Evolutionary conservation across 2,797 vertebrate species (phyloP).

Genomic region (Gymnodraco acuticeps): DNA sequence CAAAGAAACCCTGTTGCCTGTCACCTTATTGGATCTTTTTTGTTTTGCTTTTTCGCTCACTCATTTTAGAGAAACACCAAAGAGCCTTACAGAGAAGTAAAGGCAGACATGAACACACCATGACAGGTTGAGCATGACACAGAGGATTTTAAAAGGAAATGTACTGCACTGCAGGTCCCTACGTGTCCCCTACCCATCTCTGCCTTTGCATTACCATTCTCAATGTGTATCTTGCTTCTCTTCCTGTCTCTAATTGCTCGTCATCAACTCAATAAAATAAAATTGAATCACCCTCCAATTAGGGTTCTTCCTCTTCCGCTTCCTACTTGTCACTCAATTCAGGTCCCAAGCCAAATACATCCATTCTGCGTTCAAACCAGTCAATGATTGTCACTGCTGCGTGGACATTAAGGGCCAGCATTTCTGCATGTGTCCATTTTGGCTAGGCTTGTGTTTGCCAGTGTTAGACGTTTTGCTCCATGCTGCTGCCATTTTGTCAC

Average conservation of each 20-base stretch:
- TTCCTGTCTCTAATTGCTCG: background rate
- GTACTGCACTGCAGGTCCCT: constrained; percentile 30
- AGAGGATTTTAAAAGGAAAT: background rate
- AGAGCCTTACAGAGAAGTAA: constrained; percentile 10
- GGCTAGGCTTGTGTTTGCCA: background rate
- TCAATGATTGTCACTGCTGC: background rate
- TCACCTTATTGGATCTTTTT: background rate
- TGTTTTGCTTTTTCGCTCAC: background rate
- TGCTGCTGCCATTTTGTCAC: constrained; percentile 62
- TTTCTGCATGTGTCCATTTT: constrained; percentile 9
- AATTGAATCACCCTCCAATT: background rate
- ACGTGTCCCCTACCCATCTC: constrained; percentile 29
- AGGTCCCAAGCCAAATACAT: background rate
- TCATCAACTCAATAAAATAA: background rate
- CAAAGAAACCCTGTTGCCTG: constrained; percentile 9
- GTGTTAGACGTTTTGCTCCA: constrained; percentile 25
- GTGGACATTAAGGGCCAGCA: constrained; percentile 3
- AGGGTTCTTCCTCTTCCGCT: background rate
- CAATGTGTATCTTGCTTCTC: background rate
- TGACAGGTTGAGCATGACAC: constrained; percentile 18
- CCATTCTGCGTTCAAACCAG: background rate
- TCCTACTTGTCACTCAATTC: background rate
- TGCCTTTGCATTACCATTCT: constrained; percentile 1
- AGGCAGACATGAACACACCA: constrained; percentile 22
- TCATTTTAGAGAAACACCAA: constrained; percentile 1